Evolutionary conservation across 35 echinoderm and acorn worm species (phyloP), one percentile per base, ranked within the genome.

Genomic region (Heliocidaris tuberculata): DNA sequence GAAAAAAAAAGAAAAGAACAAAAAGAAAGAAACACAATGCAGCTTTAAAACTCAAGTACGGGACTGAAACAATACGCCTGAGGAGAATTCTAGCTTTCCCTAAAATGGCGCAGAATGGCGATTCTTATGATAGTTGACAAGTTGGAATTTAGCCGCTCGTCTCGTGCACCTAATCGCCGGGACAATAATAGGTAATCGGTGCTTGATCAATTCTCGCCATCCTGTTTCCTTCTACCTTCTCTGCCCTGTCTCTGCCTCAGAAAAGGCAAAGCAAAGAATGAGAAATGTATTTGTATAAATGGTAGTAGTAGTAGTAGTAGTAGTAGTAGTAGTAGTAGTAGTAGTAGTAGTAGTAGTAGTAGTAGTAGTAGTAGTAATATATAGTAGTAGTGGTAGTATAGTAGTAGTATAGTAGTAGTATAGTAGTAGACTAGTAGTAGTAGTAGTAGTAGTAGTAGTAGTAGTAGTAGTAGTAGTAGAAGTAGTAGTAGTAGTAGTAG

Each of bases 91-190:
- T 88, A 16, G 30, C 86, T 88, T 88, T 4, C 19, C 32, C 86
- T 42, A 47, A 92, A 47, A 92, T 92, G 90, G 90, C 32, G 48
- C 31, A 48, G 48, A 56, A 92, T 92, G 31, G 54, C 49, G n/a
- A 54, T 19, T 56, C 49, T 92, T 92, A 92, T 92, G 90, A 92
- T 21, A 30, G 31, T 30, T 92, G 90, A 92, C 90, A 92, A 24
- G 90, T 92, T 11, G 42, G 49, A 30, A 92, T 50, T 56, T 30
- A 48, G 13, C 15, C 10, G 47, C 90, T 54, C 90, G 48, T 92
- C 60, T 54, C 90, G 47, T 56, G 49, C 10, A 27, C 24, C 49
- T 92, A 92, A 48, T 48, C 49, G 90, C 47, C 49, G n/a, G 47
- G 90, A 56, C 48, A 31, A 92, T 56, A 47, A 54, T 92, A 48